These are phyloP conservation scores for Drosophila colorata DNA, from an alignment of 2,888 invertebrate genomes.

Conservation along the genomic window DNA sequence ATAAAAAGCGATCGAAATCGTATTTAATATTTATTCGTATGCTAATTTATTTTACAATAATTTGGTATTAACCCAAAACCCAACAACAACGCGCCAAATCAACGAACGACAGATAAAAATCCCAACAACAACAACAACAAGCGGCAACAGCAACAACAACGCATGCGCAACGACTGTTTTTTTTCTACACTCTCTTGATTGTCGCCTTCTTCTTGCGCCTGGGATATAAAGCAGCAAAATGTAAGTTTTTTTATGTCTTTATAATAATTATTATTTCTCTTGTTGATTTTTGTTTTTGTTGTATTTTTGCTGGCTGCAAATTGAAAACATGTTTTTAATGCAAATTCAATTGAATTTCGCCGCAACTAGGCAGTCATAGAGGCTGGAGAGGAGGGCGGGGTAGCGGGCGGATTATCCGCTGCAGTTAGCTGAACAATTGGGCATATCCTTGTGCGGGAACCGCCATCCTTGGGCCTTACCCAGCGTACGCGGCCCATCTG, in stretches of 20 bases:
- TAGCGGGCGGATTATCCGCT: constrained; percentile 13
- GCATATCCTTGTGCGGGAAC: constrained; percentile 13
- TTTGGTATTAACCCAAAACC: constrained; percentile 69
- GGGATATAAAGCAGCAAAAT: constrained; percentile 73
- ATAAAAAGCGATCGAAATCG: constrained; percentile 39
- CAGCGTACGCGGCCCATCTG: constrained; percentile 22
- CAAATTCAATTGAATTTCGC: constrained; percentile 72
- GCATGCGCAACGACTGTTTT: constrained; percentile 33
- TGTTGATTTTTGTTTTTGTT: constrained; percentile 22
- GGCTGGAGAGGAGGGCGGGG: background rate
- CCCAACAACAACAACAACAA: constrained; percentile 21
- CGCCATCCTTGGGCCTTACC: constrained; percentile 37
- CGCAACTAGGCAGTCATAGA: constrained; percentile 9
- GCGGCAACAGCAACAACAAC: constrained; percentile 27
- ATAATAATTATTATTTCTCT: constrained; percentile 35
- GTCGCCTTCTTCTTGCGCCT: constrained; percentile 39
- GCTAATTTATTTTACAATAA: constrained; percentile 78
- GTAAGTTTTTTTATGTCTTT: constrained; percentile 57
- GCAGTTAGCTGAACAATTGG: constrained; percentile 2
- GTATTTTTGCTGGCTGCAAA: constrained; percentile 14
- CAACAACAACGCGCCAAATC: constrained; percentile 49
- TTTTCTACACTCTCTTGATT: constrained; percentile 19
- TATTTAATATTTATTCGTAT: constrained; percentile 73
- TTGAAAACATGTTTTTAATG: constrained; percentile 61
- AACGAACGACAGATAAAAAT: constrained; percentile 41